Conservation (phyloP, 1,140 invertebrate genomes). For the Orchestia grillus region DNA sequence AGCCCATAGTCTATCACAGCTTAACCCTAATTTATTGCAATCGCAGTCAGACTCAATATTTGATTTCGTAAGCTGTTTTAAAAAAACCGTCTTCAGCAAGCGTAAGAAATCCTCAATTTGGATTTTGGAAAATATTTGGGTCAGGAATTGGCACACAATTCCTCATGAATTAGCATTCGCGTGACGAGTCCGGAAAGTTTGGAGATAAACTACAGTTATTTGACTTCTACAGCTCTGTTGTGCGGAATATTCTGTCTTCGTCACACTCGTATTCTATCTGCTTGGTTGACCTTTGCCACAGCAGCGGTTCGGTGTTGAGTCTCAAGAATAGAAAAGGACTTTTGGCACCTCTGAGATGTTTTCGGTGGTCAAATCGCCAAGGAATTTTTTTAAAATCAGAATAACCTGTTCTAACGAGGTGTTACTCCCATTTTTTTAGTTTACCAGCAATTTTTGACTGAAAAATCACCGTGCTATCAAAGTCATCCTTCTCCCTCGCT, state of each 20-base stretch:
- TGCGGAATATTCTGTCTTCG: not conserved
- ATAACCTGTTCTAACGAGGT: not conserved
- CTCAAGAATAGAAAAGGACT: not conserved
- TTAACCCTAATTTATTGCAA: not conserved
- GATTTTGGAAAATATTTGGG: not conserved
- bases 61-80: not conserved
- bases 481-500: not conserved
- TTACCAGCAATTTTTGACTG: not conserved
- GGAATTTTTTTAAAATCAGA: not conserved
- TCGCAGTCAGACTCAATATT: not conserved
- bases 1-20: not conserved
- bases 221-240: not conserved
- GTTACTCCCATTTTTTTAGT: not conserved
- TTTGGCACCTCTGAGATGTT: not conserved
- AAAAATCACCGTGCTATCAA: not conserved
- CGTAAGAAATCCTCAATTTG: not conserved
- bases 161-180: not conserved
- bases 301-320: no score
- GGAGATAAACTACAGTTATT: not conserved
- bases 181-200: not conserved
- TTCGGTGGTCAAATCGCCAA: not conserved
- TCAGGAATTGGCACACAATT: not conserved
- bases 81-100: not conserved
- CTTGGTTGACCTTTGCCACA: not conserved
- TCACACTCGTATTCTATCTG: not conserved